phyloP scores from a whole-genome alignment of 2,113 vertebrate genomes.

The Notarius quadriscutis region DNA sequence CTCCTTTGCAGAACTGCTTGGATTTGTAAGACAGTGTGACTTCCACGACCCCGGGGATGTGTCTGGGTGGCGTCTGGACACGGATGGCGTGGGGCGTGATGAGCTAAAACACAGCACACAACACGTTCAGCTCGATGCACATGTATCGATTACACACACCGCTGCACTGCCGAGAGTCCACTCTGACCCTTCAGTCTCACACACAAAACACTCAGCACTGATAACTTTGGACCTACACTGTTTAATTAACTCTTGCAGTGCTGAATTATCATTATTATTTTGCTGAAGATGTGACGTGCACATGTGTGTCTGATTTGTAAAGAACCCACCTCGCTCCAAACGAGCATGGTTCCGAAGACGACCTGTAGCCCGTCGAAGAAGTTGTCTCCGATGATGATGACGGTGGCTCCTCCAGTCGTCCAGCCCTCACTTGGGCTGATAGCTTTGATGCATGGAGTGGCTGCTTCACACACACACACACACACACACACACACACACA shows the following conservation, averaged over 20 bases:
- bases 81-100: conserved; percentile 86
- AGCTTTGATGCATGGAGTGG: conserved; percentile 94
- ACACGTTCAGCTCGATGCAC: conserved; percentile 47
- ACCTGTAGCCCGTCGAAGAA: conserved; percentile 96
- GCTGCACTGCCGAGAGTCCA: neutral
- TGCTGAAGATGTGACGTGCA: neutral
- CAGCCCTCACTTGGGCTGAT: conserved; percentile 95
- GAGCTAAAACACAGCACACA: conserved; percentile 70
- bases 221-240: neutral
- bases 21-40: conserved; percentile 87
- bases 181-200: conserved; percentile 23
- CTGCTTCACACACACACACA: conserved; percentile 75
- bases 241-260: neutral
- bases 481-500: neutral
- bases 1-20: conserved; percentile 87
- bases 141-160: conserved; percentile 31
- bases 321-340: conserved; percentile 90
- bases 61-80: conserved; percentile 83
- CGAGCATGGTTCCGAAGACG: conserved; percentile 91
- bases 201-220: neutral
- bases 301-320: neutral
- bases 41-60: conserved; percentile 86
- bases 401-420: conserved; percentile 92
- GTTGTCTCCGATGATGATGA: conserved; percentile 96
- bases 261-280: neutral